phyloP scores from a whole-genome alignment of 2,797 vertebrate genomes.

The Remorina albescens region DNA sequence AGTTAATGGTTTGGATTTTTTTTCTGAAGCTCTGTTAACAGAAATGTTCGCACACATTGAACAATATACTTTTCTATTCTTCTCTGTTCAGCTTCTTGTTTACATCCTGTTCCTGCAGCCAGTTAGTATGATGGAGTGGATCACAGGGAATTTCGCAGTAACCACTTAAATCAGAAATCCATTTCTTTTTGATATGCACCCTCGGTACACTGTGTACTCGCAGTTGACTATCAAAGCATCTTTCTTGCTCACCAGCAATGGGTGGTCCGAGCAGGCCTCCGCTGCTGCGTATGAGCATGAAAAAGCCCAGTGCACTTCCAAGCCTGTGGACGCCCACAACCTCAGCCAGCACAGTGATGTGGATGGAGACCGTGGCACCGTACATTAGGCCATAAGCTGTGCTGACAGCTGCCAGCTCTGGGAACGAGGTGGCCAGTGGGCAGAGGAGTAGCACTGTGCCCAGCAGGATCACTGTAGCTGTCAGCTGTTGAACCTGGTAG shows the following conservation, averaged over 20 bases:
- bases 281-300: constrained; percentile 85
- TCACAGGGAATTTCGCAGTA: constrained; percentile 22
- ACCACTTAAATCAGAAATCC: constrained; percentile 10
- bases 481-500: constrained; percentile 78
- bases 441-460: constrained; percentile 79
- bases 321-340: constrained; percentile 81
- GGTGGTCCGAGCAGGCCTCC: constrained; percentile 84
- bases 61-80: neutral
- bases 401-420: constrained; percentile 79
- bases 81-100: constrained; percentile 3
- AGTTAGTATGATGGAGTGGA: constrained; percentile 1
- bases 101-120: constrained; percentile 4
- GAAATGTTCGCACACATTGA: constrained; percentile 14
- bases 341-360: constrained; percentile 84
- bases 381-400: constrained; percentile 79
- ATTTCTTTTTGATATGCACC: constrained; percentile 35
- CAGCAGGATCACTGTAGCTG: constrained; percentile 72
- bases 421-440: constrained; percentile 78
- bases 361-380: constrained; percentile 81
- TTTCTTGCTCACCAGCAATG: constrained; percentile 77
- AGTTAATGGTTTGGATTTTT: constrained; percentile 11
- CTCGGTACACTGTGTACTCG: neutral
- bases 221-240: constrained; percentile 28
- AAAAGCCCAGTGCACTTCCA: constrained; percentile 83
- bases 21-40: constrained; percentile 1